phyloP scores from a whole-genome alignment of 2,888 invertebrate genomes.

The Netelia inedita region DNA sequence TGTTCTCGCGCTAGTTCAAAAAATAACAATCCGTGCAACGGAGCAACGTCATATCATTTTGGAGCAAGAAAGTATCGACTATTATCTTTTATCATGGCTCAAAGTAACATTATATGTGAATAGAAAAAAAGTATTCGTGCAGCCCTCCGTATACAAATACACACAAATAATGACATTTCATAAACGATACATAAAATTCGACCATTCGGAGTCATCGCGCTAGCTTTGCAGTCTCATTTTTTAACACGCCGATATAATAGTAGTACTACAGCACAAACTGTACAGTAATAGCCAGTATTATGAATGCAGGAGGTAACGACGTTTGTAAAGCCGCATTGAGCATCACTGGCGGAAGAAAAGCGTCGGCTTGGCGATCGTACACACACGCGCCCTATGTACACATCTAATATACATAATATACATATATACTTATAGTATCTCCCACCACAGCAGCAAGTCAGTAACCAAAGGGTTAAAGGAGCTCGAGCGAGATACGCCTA shows the following conservation, averaged over 20 bases:
- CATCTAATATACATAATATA: constrained; percentile 42
- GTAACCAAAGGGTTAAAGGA: constrained; percentile 50
- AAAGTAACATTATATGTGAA: too few relatives aligned
- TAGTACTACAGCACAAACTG: constrained; percentile 58
- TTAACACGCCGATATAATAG: neutral
- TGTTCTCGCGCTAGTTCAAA: neutral
- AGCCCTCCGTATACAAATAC: too few relatives aligned
- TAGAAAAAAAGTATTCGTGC: too few relatives aligned
- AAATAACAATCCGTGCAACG: neutral
- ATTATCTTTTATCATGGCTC: neutral
- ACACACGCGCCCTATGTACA: constrained; percentile 38
- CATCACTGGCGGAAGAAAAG: constrained; percentile 58
- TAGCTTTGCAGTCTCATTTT: too few relatives aligned
- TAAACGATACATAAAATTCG: too few relatives aligned
- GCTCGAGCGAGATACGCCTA: constrained; percentile 21
- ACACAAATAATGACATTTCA: too few relatives aligned
- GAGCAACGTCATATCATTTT: neutral
- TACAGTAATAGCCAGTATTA: constrained; percentile 53
- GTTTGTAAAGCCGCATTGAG: constrained; percentile 56
- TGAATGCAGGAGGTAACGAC: constrained; percentile 55
- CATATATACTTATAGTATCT: constrained; percentile 8
- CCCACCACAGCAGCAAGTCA: neutral
- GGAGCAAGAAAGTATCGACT: neutral
- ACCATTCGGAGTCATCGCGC: too few relatives aligned
- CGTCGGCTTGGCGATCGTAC: constrained; percentile 45